Base-by-base conservation (phyloP, 2,888 invertebrate genomes). In the Epinotia nisella region DNA sequence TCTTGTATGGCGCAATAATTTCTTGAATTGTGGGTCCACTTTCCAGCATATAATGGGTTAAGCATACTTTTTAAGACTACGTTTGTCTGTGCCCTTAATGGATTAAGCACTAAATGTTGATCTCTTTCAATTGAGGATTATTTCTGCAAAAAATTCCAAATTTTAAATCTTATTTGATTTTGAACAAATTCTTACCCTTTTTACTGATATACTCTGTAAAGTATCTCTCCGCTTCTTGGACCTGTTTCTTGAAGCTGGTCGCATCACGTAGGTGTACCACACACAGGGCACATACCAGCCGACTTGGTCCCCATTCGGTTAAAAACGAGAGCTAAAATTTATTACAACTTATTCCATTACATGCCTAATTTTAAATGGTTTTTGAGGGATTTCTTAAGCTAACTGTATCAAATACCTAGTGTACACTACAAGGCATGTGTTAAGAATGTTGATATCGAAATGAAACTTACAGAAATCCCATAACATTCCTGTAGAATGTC, bases 231-330 rank as follows among this genome's bases (percentile, higher is more conserved):
- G 85, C 85, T 9, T 76, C 62, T 3, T 83, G 41, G 2, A 90
- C 86, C 73, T 86, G 87, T 11, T 83, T 81, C 1, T 82, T 81
- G 75, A 90, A 90, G 45, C 68, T 81, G 68, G 70, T 67, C 0
- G 87, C 87, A 4, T 83, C 81, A 11, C 85, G 77, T 1, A 90
- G 77, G 5, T 84, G 85, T 0, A 75, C 75, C 15, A 84, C 79
- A 65, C 90, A 90, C 2, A 79, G 41, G 0, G 73, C 75, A 71
- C 90, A 90, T 0, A 89, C 80, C 74, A 84, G 76, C 17, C 80
- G 79, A 68, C 86, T 87, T 0, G 78, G 76, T 0, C 81, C 85
- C 82, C 81, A 82, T 11, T 84, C 82, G 10, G 78, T 59, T 19
- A 87, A 59, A 49, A 77, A 75, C 0, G 86, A 85, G 3, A 90